Base-by-base conservation (phyloP, 2,797 vertebrate genomes). In the Argentina silus region DNA sequence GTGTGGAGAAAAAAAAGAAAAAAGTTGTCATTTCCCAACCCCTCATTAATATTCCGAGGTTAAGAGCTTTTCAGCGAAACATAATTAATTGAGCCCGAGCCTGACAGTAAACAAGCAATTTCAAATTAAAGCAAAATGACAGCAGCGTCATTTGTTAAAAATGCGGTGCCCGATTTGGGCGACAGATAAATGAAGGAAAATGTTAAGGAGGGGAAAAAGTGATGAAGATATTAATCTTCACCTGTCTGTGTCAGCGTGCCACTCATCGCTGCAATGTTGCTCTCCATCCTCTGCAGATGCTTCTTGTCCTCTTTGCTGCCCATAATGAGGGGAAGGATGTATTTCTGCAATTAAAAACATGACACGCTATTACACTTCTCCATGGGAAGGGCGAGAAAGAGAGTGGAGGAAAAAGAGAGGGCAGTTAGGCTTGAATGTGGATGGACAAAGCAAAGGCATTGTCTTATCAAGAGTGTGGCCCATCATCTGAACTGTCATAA, bases 61-160 rank as follows among this genome's bases (percentile, higher is more conserved):
- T 98, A 98, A 97, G 97, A 98, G 96, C 96, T 97, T 98, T 98
- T 99, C 96, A 97, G 96, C 96, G 96, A 98, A 98, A 98, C 96
- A 96, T 98, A 98, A 99, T 98, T 99, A 98, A 98, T 98, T 98
- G 97, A 98, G 97, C 95, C 96, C 93, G 95, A 94, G 95, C 96
- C 90, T 97, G 97, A 99, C 96, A 98, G 97, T 99, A 99, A 99
- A 99, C 97, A 99, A 98, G 96, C 97, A 98, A 98, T 98, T 99
- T 98, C 97, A 98, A 98, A 99, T 98, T 99, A 99, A 98, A 98
- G 96, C 94, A 93, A 98, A 98, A 98, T 98, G 96, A 99, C 96
- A 97, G 97, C 96, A 86, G 94, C 95, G 96, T 98, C 96, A 97
- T 98, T 98, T 98, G 97, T 97, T 97, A 94, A 98, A 95, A 97